phyloP scores from a whole-genome alignment of 2,113 vertebrate species.

The Microcebus jonahi region DNA sequence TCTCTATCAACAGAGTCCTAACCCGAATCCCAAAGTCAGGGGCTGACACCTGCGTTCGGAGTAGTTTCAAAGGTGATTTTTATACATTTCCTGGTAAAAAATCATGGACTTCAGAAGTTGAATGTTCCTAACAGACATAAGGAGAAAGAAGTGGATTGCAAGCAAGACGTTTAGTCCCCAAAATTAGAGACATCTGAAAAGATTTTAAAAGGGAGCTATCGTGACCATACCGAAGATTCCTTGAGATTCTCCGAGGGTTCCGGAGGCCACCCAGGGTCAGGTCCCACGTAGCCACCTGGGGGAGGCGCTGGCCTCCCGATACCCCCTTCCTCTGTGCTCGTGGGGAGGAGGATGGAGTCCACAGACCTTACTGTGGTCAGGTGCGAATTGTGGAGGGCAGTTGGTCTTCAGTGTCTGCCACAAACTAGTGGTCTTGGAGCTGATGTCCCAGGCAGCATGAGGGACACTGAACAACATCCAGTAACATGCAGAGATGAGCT shows the following conservation, averaged over 20 bases:
- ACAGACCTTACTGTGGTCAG: background rate
- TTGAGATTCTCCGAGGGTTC: background rate
- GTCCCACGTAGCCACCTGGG: too few relatives aligned
- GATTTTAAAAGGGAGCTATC: background rate
- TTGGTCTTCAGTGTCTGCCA: background rate
- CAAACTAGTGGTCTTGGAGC: background rate
- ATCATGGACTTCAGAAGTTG: background rate
- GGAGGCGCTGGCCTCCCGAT: rapidly evolving
- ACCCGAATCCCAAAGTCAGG: background rate
- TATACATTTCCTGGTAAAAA: background rate
- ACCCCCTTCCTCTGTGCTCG: rapidly evolving
- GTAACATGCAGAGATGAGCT: background rate
- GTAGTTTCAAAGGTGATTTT: background rate
- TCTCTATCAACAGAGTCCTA: background rate
- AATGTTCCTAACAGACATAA: background rate
- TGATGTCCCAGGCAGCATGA: too few relatives aligned
- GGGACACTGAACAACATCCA: too few relatives aligned
- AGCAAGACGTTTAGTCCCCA: background rate
- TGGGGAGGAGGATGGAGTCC: rapidly evolving
- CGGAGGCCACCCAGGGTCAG: rapidly evolving
- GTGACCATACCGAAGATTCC: background rate
- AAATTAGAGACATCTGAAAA: background rate
- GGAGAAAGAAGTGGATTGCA: background rate
- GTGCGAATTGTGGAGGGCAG: rapidly evolving
- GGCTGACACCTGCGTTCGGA: background rate